phyloP scores from a whole-genome alignment of 1,140 invertebrate species.

The Oscheius sp. region DNA sequence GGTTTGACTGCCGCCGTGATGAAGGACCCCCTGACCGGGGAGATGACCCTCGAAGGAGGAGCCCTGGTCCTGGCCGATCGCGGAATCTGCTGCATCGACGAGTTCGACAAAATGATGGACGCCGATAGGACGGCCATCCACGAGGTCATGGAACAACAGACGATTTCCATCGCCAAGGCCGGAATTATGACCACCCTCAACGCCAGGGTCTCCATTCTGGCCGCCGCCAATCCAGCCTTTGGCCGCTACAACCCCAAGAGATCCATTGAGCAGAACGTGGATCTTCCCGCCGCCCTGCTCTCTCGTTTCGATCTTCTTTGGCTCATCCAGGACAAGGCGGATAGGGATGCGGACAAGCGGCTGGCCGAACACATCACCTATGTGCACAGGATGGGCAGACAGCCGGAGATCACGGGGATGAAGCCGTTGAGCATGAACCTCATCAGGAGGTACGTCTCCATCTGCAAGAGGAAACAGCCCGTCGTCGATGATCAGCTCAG shows the following conservation, averaged over 20 bases:
- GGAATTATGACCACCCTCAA: slow-evolving; percentile 97
- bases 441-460: slow-evolving; percentile 81
- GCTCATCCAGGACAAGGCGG: slow-evolving; percentile 84
- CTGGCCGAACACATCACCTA: slow-evolving; percentile 95
- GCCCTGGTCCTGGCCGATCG: slow-evolving; percentile 95
- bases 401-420: slow-evolving; percentile 70
- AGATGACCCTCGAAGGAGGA: slow-evolving; percentile 95
- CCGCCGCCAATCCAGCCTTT: slow-evolving; percentile 97
- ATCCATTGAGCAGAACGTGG: slow-evolving; percentile 93
- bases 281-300: slow-evolving; percentile 91
- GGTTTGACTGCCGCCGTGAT: slow-evolving; percentile 95
- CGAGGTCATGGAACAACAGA: slow-evolving; percentile 99
- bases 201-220: slow-evolving; percentile 91
- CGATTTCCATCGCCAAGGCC: slow-evolving; percentile 98
- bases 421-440: slow-evolving; percentile 85
- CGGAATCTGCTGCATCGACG: slow-evolving; percentile 97
- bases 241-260: slow-evolving; percentile 94
- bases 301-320: slow-evolving; percentile 96
- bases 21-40: slow-evolving; percentile 93
- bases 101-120: slow-evolving; percentile 99
- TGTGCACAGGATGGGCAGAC: slow-evolving; percentile 85
- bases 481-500: slow-evolving; percentile 79
- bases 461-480: slow-evolving; percentile 85
- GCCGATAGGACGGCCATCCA: slow-evolving; percentile 92
- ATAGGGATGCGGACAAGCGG: slow-evolving; percentile 86